These are phyloP conservation scores for Caenorhabditis sp. DNA, from an alignment of 2,888 invertebrate species.

Conservation along the genomic window DNA sequence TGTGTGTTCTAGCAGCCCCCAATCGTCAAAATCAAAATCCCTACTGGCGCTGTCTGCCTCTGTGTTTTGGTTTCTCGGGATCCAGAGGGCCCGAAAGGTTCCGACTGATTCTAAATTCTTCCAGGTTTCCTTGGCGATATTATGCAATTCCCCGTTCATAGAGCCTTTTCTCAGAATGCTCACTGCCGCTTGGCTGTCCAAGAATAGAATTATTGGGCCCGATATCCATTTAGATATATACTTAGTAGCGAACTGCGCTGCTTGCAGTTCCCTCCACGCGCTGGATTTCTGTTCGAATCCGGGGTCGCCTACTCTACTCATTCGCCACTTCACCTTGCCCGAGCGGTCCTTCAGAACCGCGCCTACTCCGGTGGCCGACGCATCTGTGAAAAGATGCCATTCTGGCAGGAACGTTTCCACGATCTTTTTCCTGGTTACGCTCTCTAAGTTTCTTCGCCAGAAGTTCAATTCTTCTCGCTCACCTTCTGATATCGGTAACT, in stretches of 20 bases:
- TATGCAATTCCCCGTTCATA: slow-evolving; percentile 9
- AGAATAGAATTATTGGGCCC: not conserved
- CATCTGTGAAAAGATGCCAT: slow-evolving; percentile 9
- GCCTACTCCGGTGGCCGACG: slow-evolving; percentile 3
- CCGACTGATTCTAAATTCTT: not conserved
- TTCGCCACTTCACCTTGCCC: not conserved
- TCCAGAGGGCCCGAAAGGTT: not conserved
- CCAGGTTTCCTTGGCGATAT: slow-evolving; percentile 7
- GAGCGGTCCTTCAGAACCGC: not conserved
- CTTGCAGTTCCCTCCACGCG: slow-evolving; percentile 17
- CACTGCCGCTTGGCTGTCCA: slow-evolving; percentile 22
- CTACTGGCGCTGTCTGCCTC: slow-evolving; percentile 29
- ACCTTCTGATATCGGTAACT: not conserved
- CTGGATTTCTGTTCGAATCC: slow-evolving; percentile 4
- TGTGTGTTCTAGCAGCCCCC: not conserved
- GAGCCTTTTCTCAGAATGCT: slow-evolving; percentile 19
- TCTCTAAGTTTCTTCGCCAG: not conserved
- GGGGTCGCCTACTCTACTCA: not conserved
- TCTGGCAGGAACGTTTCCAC: not conserved
- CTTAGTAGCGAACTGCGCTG: not conserved
- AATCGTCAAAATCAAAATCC: slow-evolving; percentile 25
- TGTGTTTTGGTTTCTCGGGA: slow-evolving; percentile 8
- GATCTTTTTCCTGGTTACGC: not conserved
- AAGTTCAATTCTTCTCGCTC: slow-evolving; percentile 8
- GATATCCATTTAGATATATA: too few relatives aligned